These are phyloP conservation scores for Agelaius tricolor DNA, from an alignment of 2,113 vertebrate genomes.

Conservation along the genomic window DNA sequence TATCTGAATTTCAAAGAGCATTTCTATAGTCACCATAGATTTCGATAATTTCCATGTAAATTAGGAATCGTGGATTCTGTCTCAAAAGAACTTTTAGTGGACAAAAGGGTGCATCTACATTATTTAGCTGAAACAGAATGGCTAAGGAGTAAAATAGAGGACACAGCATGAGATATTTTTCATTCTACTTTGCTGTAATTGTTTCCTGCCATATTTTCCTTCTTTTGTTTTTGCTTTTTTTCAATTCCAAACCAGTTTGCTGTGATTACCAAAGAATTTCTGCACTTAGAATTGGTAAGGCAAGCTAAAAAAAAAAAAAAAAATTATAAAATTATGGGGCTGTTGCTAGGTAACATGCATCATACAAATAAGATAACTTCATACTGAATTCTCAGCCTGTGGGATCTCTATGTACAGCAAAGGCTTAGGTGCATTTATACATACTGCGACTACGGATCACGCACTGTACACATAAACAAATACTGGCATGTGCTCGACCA, in stretches of 20 bases:
- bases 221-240: neutral
- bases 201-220: neutral
- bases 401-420: neutral
- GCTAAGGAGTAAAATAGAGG: neutral
- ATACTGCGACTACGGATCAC: neutral
- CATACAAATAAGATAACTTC: slow-evolving; percentile 10
- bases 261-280: neutral
- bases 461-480: neutral
- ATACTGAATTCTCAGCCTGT: neutral
- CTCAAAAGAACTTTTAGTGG: neutral
- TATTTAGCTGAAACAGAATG: neutral
- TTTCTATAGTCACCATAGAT: neutral
- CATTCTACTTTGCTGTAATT: neutral
- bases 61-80: neutral
- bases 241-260: neutral
- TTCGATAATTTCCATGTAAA: neutral
- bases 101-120: neutral
- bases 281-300: neutral
- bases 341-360: neutral
- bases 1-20: neutral
- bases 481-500: slow-evolving; percentile 58
- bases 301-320: neutral
- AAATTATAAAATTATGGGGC: neutral
- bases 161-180: neutral
- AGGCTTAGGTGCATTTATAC: slow-evolving; percentile 18